Percentiles rank a stretch among this genome's conserved stretches.
Evolutionary conservation across 2,113 vertebrate genomes (phyloP).

Genomic region (Python bivittatus): DNA sequence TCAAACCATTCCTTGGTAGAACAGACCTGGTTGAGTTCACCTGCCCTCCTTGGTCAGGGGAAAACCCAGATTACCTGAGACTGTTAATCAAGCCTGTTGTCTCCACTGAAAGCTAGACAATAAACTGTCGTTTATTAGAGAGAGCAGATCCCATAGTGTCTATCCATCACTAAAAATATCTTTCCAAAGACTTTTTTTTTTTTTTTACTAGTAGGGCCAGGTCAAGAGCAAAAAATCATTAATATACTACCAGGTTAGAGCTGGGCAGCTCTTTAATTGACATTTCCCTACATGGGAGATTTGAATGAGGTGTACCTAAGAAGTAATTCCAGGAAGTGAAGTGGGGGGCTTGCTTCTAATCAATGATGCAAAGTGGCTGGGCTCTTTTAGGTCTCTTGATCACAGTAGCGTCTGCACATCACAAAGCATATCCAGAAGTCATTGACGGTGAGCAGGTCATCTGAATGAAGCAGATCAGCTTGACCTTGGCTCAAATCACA

Average conservation of each 20-base stretch:
- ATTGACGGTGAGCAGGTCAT: not conserved
- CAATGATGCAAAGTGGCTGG: not conserved
- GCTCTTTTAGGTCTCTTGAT: not conserved
- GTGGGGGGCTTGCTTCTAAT: not conserved
- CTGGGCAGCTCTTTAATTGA: not conserved
- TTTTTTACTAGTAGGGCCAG: constrained; percentile 43
- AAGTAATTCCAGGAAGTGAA: not conserved
- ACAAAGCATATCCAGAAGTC: not conserved
- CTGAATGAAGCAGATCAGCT: not conserved
- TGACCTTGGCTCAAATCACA: not conserved
- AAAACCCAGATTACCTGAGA: constrained; percentile 25
- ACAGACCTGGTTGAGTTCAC: constrained; percentile 1
- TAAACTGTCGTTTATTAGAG: constrained; percentile 47
- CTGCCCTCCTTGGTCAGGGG: constrained; percentile 2
- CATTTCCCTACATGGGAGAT: not conserved
- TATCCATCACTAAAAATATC: constrained; percentile 50
- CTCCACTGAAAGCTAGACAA: constrained; percentile 49
- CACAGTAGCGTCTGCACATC: not conserved
- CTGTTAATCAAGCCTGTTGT: constrained; percentile 46
- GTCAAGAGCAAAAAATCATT: constrained; percentile 27
- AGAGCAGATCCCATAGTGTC: constrained; percentile 49
- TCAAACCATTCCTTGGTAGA: not conserved
- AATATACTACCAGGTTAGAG: not conserved
- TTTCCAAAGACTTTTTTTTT: constrained; percentile 38
- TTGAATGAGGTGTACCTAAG: not conserved